These are phyloP conservation scores for Ramphastos sulfuratus DNA, from an alignment of 2,113 vertebrate species.

Conservation along the genomic window DNA sequence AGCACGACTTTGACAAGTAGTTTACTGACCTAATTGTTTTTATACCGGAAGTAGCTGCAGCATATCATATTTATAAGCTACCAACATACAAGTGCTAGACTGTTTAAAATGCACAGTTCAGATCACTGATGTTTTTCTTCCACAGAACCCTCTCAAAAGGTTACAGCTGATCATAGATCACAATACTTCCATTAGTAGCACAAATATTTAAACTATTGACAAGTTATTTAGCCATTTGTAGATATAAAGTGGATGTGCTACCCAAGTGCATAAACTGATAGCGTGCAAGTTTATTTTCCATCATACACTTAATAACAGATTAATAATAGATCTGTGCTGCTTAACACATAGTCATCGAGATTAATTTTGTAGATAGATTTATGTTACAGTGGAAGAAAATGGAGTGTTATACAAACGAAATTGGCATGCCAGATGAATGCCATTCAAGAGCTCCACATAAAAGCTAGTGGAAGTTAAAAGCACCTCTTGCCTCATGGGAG, in stretches of 20 bases:
- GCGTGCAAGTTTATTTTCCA: background rate
- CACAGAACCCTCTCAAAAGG: background rate
- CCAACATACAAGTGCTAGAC: background rate
- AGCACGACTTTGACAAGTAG: background rate
- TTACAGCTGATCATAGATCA: background rate
- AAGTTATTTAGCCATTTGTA: background rate
- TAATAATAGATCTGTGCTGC: background rate
- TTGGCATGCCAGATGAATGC: background rate
- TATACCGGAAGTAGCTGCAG: background rate
- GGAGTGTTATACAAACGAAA: rapidly evolving
- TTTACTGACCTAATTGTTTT: background rate
- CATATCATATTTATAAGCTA: background rate
- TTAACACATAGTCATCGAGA: background rate
- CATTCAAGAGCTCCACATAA: background rate
- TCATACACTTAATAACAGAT: background rate
- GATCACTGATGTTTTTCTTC: background rate
- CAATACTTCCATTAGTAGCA: background rate
- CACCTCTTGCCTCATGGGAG: background rate
- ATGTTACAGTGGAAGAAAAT: background rate
- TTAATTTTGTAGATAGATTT: background rate
- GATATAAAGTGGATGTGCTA: background rate
- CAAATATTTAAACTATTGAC: background rate
- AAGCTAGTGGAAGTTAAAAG: background rate
- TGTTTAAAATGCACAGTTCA: background rate
- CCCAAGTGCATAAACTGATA: background rate